Evolutionary conservation across 2,888 invertebrate genomes (phyloP), one percentile per base, ranked within the genome.

Genomic region (Dynastes grantii): DNA sequence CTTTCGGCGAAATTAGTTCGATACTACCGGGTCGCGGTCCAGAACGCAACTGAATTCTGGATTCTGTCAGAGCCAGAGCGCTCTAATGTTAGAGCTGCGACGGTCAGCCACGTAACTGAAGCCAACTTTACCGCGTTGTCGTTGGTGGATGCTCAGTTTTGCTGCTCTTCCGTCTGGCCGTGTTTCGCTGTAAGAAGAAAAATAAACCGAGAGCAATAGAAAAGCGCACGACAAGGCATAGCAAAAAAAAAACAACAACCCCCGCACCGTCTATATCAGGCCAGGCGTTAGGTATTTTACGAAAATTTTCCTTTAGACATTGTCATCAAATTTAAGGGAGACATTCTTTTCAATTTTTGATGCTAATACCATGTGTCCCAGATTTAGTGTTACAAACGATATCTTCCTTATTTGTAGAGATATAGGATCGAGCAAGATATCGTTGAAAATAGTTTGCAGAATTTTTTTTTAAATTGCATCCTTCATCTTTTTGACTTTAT

Each of bases 21-120:
- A 16, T 16, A 16, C 65, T 6, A n/a, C 16, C 27, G 11, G 11
- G 9, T 29, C 61, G 61, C 61, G 61, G 6, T 27, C 61, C 61
- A 22, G 22, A 61, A 9, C 61, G 65, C 45, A 65, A 65, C 16
- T 45, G 45, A 45, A 16, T 45, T n/a, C 45, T 53, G 65, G 45
- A 65, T 37, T 65, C 16, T 16, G 65, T 16, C 1, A 3, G 45
- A 65, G 22, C 2, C 45, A 8, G 45, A 9, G 40, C 45, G 45
- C 40, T 8, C 2, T 11, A 16, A 37, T 40, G 5, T 1, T 63
- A 29, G 0, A 63, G 9, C n/a, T 5, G 16, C 65, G 40, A 65
- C 65, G 65, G 65, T 65, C 65, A 65, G 65, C 45, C 16, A 22
- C 65, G 45, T 65, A 65, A 65, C 65, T 65, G 65, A 65, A 37